These are phyloP conservation scores for Cheilosia soror DNA, from an alignment of 2,888 invertebrate species.

Conservation along the genomic window DNA sequence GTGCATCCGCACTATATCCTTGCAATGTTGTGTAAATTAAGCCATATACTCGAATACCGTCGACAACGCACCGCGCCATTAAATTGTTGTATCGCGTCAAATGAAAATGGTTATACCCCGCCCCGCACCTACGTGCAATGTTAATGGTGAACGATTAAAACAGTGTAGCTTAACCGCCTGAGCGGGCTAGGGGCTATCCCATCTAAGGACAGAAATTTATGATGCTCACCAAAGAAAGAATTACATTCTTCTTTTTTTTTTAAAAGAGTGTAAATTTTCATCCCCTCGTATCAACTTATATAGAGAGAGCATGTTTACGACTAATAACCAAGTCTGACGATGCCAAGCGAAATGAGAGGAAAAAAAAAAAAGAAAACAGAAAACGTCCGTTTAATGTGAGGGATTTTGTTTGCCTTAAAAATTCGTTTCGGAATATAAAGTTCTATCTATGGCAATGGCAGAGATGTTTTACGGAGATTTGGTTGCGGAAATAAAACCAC, in stretches of 20 bases:
- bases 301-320: conserved; percentile 44
- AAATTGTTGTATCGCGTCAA: conserved; percentile 8
- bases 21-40: conserved; percentile 28
- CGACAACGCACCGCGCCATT: background rate
- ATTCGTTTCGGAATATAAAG: conserved; percentile 57
- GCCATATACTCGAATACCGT: conserved; percentile 16
- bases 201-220: background rate
- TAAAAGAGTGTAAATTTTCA: conserved; percentile 69
- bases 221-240: conserved; percentile 22
- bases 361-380: conserved; percentile 6
- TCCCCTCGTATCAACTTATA: conserved; percentile 38
- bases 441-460: conserved; percentile 3
- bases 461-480: conserved; percentile 34
- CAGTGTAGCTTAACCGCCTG: background rate
- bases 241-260: conserved; percentile 60
- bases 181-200: background rate
- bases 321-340: conserved; percentile 42
- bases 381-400: conserved; percentile 42
- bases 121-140: conserved; percentile 30
- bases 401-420: conserved; percentile 35
- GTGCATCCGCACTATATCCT: conserved; percentile 21
- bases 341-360: background rate
- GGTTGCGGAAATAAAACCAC: conserved; percentile 28
- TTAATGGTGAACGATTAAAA: conserved; percentile 61
- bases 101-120: background rate